A percentile compares a stretch with the other conserved stretches of the same genome.
phyloP scores from a whole-genome alignment of 2,797 vertebrate species.

The Melopsittacus undulatus region DNA sequence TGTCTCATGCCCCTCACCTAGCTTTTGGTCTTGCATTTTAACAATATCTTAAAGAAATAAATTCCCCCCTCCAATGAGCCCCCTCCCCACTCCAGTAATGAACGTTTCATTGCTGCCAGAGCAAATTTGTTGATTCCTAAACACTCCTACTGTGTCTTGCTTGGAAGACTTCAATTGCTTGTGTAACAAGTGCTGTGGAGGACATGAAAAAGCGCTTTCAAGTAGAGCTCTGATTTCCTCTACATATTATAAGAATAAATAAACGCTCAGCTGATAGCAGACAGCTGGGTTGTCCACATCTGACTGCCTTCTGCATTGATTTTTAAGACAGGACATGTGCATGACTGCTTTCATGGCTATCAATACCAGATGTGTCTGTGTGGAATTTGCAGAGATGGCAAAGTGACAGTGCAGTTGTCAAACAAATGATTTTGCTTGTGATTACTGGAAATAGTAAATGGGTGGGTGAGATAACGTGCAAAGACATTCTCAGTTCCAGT shows the following conservation, averaged over 20 bases:
- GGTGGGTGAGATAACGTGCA: neutral
- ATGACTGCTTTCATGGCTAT: neutral
- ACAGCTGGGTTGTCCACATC: constrained; percentile 5
- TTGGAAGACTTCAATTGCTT: constrained; percentile 46
- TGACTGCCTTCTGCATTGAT: neutral
- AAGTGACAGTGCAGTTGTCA: constrained; percentile 29
- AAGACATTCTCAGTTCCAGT: neutral
- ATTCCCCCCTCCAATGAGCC: neutral
- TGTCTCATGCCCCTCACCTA: neutral
- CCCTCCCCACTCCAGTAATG: neutral
- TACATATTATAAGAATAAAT: neutral
- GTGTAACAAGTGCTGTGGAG: neutral
- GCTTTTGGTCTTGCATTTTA: neutral
- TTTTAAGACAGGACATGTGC: neutral
- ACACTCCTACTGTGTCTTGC: constrained; percentile 21
- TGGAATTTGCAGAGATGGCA: neutral
- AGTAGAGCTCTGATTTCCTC: constrained; percentile 25
- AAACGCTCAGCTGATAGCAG: neutral
- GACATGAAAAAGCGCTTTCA: neutral
- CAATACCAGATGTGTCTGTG: neutral
- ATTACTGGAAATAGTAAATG: constrained; percentile 23
- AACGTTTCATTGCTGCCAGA: neutral
- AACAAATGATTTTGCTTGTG: constrained; percentile 18
- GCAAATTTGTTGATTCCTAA: constrained; percentile 33
- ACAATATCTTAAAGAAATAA: neutral